phyloP scores from a whole-genome alignment of 2,797 vertebrate species.

The Acrossocheilus fasciatus region DNA sequence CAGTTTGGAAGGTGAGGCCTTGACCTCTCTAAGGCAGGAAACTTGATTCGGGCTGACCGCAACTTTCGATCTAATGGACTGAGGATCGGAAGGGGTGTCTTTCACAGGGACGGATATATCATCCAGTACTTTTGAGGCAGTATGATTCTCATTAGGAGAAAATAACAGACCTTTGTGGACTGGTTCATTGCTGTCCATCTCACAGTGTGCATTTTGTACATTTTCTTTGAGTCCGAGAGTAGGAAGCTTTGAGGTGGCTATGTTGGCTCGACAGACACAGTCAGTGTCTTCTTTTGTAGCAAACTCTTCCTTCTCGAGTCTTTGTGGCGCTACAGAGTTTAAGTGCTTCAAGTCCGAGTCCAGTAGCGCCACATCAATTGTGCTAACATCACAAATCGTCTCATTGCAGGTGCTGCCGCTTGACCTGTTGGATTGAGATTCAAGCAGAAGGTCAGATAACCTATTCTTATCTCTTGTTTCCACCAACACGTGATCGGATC shows the following conservation, averaged over 20 bases:
- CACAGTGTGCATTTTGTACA: conserved; percentile 64
- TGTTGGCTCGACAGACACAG: conserved; percentile 55
- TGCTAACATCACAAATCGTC: conserved; percentile 52
- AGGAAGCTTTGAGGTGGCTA: conserved; percentile 63
- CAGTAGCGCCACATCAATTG: conserved; percentile 29
- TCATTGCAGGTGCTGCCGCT: conserved; percentile 62
- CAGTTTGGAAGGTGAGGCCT: conserved; percentile 86
- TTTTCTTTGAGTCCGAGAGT: conserved; percentile 64
- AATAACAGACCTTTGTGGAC: conserved; percentile 68
- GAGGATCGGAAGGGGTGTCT: conserved; percentile 66
- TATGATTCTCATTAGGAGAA: conserved; percentile 55
- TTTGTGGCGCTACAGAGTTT: conserved; percentile 51
- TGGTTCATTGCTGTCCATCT: conserved; percentile 61
- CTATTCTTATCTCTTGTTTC: conserved; percentile 55
- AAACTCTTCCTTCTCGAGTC: conserved; percentile 59
- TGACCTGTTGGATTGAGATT: conserved; percentile 57
- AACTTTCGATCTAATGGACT: conserved; percentile 76
- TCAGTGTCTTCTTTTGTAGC: conserved; percentile 54
- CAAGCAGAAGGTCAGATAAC: conserved; percentile 39
- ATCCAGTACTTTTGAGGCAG: conserved; percentile 56
- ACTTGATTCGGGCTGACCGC: conserved; percentile 79
- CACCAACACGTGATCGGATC: conserved; percentile 58
- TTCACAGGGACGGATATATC: conserved; percentile 70
- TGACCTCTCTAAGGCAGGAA: conserved; percentile 80
- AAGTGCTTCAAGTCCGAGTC: conserved; percentile 62